phyloP scores from a whole-genome alignment of 1,140 invertebrate species.

The Pantala flavescens region DNA sequence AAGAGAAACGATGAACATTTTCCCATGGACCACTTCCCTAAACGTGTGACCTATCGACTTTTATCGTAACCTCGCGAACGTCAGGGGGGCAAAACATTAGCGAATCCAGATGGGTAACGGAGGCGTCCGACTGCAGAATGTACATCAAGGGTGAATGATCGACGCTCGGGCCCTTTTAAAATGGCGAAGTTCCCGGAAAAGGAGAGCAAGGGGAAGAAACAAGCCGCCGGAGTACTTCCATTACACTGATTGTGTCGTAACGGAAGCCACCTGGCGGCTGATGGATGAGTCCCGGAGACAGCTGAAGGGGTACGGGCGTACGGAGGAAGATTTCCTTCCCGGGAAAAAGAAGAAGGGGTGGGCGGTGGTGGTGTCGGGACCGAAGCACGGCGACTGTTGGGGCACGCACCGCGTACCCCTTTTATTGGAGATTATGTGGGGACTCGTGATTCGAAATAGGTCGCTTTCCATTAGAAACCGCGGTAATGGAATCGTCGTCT shows the following conservation, averaged over 20 bases:
- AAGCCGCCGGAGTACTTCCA: background rate
- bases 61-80: no score
- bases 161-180: no score
- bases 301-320: background rate
- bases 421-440: background rate
- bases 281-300: conserved; percentile 7
- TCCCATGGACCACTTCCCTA: no score
- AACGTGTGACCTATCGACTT: no score
- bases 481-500: no score
- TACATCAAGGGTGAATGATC: no score
- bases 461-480: no score
- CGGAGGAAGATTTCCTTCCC: background rate
- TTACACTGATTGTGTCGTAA: conserved; percentile 2
- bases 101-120: no score
- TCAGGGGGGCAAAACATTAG: no score
- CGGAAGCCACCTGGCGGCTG: conserved; percentile 4
- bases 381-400: background rate
- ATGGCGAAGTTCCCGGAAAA: background rate
- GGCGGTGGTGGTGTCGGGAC: background rate
- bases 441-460: no score
- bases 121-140: no score
- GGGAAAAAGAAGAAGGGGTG: background rate
- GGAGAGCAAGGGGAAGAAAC: background rate
- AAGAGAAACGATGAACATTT: no score
- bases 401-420: background rate